Conservation (phyloP, 1,140 invertebrate genomes). For the Cyclargus thomasi region DNA sequence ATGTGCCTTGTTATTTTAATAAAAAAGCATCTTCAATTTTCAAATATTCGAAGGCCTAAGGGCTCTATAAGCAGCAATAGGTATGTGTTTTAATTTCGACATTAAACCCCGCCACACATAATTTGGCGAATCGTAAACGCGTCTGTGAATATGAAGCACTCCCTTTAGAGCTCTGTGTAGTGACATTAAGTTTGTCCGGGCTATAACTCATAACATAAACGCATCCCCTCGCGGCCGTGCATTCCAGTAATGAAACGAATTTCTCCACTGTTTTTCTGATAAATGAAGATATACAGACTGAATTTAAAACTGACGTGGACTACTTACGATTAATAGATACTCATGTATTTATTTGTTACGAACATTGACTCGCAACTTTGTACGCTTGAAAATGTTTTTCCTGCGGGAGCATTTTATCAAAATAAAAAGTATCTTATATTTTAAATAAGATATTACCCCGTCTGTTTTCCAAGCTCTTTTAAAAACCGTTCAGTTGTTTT, state of each 20-base stretch:
- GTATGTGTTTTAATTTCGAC: background rate
- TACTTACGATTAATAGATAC: background rate
- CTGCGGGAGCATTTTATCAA: too few relatives aligned
- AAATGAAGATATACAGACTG: background rate
- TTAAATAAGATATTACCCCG: too few relatives aligned
- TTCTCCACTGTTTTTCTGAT: background rate
- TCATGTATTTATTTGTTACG: background rate
- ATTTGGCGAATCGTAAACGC: background rate
- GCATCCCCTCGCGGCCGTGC: conserved; percentile 9
- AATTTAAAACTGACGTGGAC: background rate
- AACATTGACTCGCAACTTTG: too few relatives aligned
- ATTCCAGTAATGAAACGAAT: conserved; percentile 14
- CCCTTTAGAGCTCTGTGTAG: conserved; percentile 6
- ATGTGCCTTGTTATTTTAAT: too few relatives aligned
- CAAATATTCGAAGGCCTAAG: too few relatives aligned
- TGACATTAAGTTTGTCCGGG: conserved; percentile 9
- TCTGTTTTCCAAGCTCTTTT: too few relatives aligned
- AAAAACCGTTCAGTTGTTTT: too few relatives aligned
- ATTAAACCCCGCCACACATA: background rate
- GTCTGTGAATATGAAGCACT: background rate
- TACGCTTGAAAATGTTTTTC: too few relatives aligned
- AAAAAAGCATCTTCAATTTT: too few relatives aligned
- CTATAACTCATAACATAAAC: conserved; percentile 14
- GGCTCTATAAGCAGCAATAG: too few relatives aligned
- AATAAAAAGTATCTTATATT: too few relatives aligned